Percentiles rank a stretch among this genome's conserved stretches.
phyloP scores from a whole-genome alignment of 2,888 invertebrate species.

The Leptogaster cylindrica region DNA sequence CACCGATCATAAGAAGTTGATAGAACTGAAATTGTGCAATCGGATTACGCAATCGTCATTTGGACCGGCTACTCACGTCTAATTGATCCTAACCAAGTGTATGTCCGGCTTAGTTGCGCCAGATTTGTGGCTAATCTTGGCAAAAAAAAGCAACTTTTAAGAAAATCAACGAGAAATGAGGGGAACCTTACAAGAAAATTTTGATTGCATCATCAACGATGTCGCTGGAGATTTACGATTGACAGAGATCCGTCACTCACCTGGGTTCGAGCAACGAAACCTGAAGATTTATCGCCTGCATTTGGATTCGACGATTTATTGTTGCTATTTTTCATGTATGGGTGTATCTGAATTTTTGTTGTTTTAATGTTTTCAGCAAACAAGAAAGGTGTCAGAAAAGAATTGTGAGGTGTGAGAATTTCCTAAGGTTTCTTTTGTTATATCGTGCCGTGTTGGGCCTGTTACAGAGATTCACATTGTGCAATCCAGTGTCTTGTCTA shows the following conservation, averaged over 20 bases:
- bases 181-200: constrained; percentile 15
- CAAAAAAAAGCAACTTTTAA: not conserved
- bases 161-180: constrained; percentile 14
- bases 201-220: constrained; percentile 19
- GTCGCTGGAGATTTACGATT: not conserved
- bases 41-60: constrained; percentile 8
- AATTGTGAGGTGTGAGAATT: constrained; percentile 25
- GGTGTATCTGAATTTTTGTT: too few relatives aligned
- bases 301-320: not conserved
- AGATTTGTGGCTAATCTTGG: too few relatives aligned
- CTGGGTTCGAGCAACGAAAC: not conserved
- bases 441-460: not conserved
- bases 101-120: not conserved
- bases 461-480: not conserved
- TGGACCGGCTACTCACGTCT: constrained; percentile 8
- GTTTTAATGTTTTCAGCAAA: not conserved
- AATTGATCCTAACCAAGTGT: constrained; percentile 4
- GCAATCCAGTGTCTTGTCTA: constrained; percentile 1
- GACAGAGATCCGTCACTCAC: constrained; percentile 10
- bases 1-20: constrained; percentile 13
- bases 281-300: constrained; percentile 13
- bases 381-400: constrained; percentile 3
- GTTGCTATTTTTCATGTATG: too few relatives aligned
- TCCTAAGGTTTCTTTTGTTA: constrained; percentile 10
- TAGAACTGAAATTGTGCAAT: constrained; percentile 8